A percentile compares a stretch with the other conserved stretches of the same genome.
Evolutionary conservation across 2,888 invertebrate genomes (phyloP).

Genomic region (Ephialtes manifestator): DNA sequence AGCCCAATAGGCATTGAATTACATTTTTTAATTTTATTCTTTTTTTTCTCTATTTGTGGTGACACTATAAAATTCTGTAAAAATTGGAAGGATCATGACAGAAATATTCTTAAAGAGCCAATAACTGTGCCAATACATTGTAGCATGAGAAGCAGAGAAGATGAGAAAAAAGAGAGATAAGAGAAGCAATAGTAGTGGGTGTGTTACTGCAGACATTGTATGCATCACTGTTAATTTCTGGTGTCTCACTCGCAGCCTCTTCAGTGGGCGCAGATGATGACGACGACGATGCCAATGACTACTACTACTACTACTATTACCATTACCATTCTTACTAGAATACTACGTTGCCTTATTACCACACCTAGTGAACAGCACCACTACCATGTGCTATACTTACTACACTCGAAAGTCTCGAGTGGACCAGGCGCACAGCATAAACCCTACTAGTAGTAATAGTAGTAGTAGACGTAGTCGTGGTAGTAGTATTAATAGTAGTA

Average conservation of each 20-base stretch:
- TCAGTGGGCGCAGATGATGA: constrained; percentile 11
- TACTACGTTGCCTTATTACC: constrained; percentile 36
- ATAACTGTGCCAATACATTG: constrained; percentile 15
- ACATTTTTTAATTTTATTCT: too few species aligned
- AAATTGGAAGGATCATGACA: too few species aligned
- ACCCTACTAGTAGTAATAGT: constrained; percentile 51
- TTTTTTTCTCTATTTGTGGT: too few species aligned
- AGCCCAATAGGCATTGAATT: too few species aligned
- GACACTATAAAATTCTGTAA: too few species aligned
- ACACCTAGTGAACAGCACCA: constrained; percentile 37
- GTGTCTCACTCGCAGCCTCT: constrained; percentile 16
- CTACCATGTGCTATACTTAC: constrained; percentile 58
- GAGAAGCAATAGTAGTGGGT: constrained; percentile 26
- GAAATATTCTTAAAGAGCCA: not conserved
- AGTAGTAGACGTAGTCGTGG: constrained; percentile 56
- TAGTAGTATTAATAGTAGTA: constrained; percentile 50
- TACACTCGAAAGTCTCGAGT: constrained; percentile 64
- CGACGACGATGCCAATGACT: not conserved
- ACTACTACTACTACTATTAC: constrained; percentile 9
- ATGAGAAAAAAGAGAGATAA: constrained; percentile 23
- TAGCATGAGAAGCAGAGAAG: constrained; percentile 22
- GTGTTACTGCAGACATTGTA: constrained; percentile 38
- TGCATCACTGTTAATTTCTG: constrained; percentile 31
- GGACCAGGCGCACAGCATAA: constrained; percentile 36
- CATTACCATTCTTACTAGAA: constrained; percentile 15